Evolutionary conservation across 2,113 vertebrate species (phyloP).

Genomic region (Oryzias javanicus): DNA sequence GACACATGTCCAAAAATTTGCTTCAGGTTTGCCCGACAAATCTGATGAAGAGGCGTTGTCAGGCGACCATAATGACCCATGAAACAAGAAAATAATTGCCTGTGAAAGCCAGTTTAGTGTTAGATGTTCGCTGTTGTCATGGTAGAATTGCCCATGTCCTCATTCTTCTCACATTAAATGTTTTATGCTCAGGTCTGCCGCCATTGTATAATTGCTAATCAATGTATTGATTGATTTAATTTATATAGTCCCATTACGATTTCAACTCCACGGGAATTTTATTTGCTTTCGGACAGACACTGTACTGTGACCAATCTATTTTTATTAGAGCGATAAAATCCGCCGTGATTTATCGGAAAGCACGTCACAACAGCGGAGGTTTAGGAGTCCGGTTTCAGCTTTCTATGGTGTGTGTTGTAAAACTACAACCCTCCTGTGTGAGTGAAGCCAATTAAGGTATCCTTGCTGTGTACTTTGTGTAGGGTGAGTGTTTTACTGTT

Average conservation of each 20-base stretch:
- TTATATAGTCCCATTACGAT: slow-evolving; percentile 55
- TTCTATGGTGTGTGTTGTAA: slow-evolving; percentile 43
- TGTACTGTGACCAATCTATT: slow-evolving; percentile 52
- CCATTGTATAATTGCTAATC: slow-evolving; percentile 60
- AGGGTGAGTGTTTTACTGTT: slow-evolving; percentile 47
- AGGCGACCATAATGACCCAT: neutral
- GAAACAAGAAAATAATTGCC: neutral
- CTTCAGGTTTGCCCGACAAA: neutral
- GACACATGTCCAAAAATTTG: neutral
- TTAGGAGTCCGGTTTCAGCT: slow-evolving; percentile 53
- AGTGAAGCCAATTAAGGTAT: slow-evolving; percentile 63
- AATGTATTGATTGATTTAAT: slow-evolving; percentile 65
- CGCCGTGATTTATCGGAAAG: slow-evolving; percentile 49
- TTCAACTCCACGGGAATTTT: slow-evolving; percentile 49
- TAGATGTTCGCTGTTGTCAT: slow-evolving; percentile 3
- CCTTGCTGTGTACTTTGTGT: slow-evolving; percentile 18
- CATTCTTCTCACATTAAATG: slow-evolving; percentile 23
- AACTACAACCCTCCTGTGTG: slow-evolving; percentile 55
- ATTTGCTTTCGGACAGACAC: slow-evolving; percentile 54
- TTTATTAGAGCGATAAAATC: slow-evolving; percentile 65
- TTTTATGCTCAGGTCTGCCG: slow-evolving; percentile 54
- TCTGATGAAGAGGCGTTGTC: neutral
- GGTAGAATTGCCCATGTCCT: slow-evolving; percentile 24
- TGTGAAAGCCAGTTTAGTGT: slow-evolving; percentile 1
- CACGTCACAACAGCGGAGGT: slow-evolving; percentile 50